These are phyloP conservation scores for Leptocoma aspasia DNA, from an alignment of 2,113 vertebrate genomes.

Conservation along the genomic window DNA sequence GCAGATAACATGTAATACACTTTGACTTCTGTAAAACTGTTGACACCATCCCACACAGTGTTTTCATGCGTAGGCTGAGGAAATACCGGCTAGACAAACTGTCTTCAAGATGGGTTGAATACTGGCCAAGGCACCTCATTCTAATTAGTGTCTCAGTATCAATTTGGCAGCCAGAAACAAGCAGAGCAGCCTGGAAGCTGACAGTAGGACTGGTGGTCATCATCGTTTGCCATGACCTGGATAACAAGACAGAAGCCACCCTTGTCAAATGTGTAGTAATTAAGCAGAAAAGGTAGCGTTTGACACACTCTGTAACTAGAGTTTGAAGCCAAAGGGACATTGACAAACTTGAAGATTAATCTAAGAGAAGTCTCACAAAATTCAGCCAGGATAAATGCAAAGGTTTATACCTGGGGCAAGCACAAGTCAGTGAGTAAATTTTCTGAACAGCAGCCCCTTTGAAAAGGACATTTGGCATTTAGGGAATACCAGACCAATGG, in stretches of 20 bases:
- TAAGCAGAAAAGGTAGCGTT: not conserved
- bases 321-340: not conserved
- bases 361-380: not conserved
- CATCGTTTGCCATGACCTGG: not conserved
- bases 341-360: not conserved
- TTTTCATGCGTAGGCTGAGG: not conserved
- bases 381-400: not conserved
- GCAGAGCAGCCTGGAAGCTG: not conserved
- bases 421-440: not conserved
- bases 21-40: not conserved
- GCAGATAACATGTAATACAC: not conserved
- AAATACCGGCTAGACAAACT: not conserved
- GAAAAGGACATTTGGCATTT: not conserved
- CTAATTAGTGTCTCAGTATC: not conserved
- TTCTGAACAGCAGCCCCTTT: not conserved
- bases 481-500: not conserved
- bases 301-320: not conserved
- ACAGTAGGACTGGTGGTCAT: not conserved
- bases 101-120: slow-evolving; percentile 9
- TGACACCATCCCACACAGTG: not conserved
- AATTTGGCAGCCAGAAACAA: not conserved
- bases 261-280: not conserved
- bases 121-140: not conserved
- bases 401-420: not conserved
- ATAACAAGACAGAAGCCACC: not conserved